A percentile compares a stretch with the other conserved stretches of the same genome.
Conservation (phyloP, 2,888 invertebrate species). For the Pachydiplax longipennis region DNA sequence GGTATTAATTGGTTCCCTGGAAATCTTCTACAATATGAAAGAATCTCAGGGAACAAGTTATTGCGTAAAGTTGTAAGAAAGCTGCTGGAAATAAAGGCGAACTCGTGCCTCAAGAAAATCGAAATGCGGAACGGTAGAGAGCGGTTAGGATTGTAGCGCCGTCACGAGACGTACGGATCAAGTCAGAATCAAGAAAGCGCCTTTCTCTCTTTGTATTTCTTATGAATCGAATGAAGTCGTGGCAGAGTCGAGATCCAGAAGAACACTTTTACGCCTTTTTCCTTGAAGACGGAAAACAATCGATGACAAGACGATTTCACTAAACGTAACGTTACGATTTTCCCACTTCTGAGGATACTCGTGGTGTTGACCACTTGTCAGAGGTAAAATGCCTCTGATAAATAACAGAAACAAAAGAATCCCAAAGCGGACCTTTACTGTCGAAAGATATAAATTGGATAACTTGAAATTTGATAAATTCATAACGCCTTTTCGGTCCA, state of each 20-base stretch:
- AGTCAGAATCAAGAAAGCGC: neutral
- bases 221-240: neutral
- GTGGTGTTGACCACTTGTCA: no score
- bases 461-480: neutral
- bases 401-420: neutral
- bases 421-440: neutral
- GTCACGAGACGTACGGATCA: slow-evolving; percentile 5
- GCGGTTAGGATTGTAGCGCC: neutral
- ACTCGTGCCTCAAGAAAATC: slow-evolving; percentile 25
- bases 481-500: neutral
- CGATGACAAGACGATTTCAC: neutral
- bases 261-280: neutral
- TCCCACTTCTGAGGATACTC: neutral
- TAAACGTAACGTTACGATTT: neutral
- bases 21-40: neutral
- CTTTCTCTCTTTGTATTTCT: neutral
- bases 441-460: neutral
- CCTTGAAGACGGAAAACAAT: neutral
- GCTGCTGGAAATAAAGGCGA: slow-evolving; percentile 7
- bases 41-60: neutral
- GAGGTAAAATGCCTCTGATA: neutral
- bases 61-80: slow-evolving; percentile 2
- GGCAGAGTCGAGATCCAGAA: neutral
- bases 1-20: neutral
- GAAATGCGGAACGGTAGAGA: slow-evolving; percentile 40